Base-by-base conservation (phyloP, 2,113 vertebrate genomes). In the Electrona antarctica region DNA sequence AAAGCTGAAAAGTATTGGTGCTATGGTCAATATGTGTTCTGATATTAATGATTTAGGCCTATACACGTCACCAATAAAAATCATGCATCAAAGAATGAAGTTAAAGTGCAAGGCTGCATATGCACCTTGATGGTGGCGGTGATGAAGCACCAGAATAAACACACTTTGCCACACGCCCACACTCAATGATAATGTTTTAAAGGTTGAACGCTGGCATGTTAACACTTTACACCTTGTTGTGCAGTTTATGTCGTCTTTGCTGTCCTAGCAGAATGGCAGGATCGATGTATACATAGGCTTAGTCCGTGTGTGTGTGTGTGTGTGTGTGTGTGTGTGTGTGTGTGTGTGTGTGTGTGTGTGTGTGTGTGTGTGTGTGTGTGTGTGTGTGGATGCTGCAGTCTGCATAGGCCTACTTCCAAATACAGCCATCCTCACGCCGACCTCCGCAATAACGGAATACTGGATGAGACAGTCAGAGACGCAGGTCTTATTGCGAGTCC, bases 361-460 rank as follows among this genome's bases (percentile, higher is more conserved):
- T 41, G 33, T 41, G 33, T 41, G 33, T 41, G 33, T 41, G 33
- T 41, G 33, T 41, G 33, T 41, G 33, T 41, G 33, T 41, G 33
- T 4, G 33, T 41, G 33, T 41, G 33, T 41, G 33, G 67, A 60
- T 88, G 88, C 80, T 88, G 91, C 91, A 87, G 88, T 85, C 81
- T 78, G 78, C 74, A 81, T 41, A 21, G 21, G 21, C 21, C 21
- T 21, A 41, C 33, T 41, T 41, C 33, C 33, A 41, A 21, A 41
- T 67, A 58, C 62, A 58, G 67, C 49, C 60, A 3, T 71, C 50
- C 51, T 29, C 77, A 55, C 21, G 33, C 64, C 64, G 58, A 62
- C 64, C 82, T 76, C 90, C 76, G 90, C 90, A 93, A 76, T 79
- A 76, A 78, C 77, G 55, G 82, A 84, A 87, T 86, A 78, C 61